Conservation (phyloP, 1,140 invertebrate species). For the Meloidogyne hapla region DNA sequence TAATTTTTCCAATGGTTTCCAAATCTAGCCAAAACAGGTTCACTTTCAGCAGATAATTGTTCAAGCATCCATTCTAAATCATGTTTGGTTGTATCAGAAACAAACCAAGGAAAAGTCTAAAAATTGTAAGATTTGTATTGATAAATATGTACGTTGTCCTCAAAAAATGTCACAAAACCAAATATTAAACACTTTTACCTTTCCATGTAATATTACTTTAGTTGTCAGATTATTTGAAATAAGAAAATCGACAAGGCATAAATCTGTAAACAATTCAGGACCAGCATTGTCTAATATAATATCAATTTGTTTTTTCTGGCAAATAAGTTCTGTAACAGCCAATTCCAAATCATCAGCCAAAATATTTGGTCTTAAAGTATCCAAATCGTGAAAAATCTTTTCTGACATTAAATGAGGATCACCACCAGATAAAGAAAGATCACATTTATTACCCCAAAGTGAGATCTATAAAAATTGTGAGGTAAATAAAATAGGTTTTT, state of each 20-base stretch:
- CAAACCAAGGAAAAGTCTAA: conserved; percentile 82
- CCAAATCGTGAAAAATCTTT: conserved; percentile 72
- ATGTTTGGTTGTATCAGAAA: conserved; percentile 79
- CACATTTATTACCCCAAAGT: conserved; percentile 76
- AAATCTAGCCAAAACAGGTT: conserved; percentile 58
- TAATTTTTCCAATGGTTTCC: conserved; percentile 60
- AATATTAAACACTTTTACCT: conserved; percentile 66
- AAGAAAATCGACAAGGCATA: conserved; percentile 81
- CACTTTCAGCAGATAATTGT: conserved; percentile 53
- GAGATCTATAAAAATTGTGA: conserved; percentile 65
- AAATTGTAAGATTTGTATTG: background rate
- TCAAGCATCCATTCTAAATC: conserved; percentile 78
- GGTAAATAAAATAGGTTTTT: too few relatives aligned
- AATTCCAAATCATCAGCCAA: conserved; percentile 72
- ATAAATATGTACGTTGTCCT: too few relatives aligned
- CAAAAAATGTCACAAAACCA: background rate
- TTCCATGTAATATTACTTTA: conserved; percentile 80
- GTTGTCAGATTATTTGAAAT: conserved; percentile 71
- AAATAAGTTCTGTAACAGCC: conserved; percentile 67
- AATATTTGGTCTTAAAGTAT: conserved; percentile 72
- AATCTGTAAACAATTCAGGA: conserved; percentile 86
- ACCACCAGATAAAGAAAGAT: conserved; percentile 81
- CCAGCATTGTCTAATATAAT: conserved; percentile 89
- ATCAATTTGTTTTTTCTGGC: conserved; percentile 68
- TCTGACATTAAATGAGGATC: conserved; percentile 67